These are phyloP conservation scores for Drosophila antonietae DNA, from an alignment of 2,888 invertebrate species.

Conservation along the genomic window DNA sequence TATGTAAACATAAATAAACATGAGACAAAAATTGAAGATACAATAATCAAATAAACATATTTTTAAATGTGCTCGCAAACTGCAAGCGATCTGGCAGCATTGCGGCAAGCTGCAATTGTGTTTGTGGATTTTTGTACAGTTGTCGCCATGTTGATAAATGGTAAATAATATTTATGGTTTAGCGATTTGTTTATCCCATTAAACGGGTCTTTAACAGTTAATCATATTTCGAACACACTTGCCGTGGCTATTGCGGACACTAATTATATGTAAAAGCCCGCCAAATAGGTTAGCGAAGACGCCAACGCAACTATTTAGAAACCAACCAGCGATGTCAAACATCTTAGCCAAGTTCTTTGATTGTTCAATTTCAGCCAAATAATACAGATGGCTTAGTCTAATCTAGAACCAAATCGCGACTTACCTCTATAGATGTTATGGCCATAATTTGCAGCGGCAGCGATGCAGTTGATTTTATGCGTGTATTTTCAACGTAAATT, in stretches of 20 bases:
- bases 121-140: constrained; percentile 49
- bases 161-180: constrained; percentile 5
- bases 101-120: constrained; percentile 21
- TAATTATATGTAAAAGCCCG: constrained; percentile 6
- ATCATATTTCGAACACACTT: neutral
- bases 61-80: constrained; percentile 10
- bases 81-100: constrained; percentile 42
- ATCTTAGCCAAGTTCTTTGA: constrained; percentile 64
- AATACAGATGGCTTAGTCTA: constrained; percentile 44
- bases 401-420: constrained; percentile 56
- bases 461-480: constrained; percentile 87
- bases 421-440: constrained; percentile 91
- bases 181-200: constrained; percentile 2
- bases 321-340: constrained; percentile 62
- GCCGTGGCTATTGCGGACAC: no score
- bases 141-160: constrained; percentile 52
- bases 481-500: constrained; percentile 87
- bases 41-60: neutral
- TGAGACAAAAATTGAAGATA: constrained; percentile 22
- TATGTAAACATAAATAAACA: constrained; percentile 42
- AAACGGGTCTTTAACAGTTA: neutral
- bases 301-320: constrained; percentile 72
- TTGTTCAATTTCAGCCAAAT: constrained; percentile 11
- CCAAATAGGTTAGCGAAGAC: constrained; percentile 68
- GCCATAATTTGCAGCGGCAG: constrained; percentile 91